These are phyloP conservation scores for Centropus unirufus DNA, from an alignment of 2,113 vertebrate genomes.

Conservation along the genomic window DNA sequence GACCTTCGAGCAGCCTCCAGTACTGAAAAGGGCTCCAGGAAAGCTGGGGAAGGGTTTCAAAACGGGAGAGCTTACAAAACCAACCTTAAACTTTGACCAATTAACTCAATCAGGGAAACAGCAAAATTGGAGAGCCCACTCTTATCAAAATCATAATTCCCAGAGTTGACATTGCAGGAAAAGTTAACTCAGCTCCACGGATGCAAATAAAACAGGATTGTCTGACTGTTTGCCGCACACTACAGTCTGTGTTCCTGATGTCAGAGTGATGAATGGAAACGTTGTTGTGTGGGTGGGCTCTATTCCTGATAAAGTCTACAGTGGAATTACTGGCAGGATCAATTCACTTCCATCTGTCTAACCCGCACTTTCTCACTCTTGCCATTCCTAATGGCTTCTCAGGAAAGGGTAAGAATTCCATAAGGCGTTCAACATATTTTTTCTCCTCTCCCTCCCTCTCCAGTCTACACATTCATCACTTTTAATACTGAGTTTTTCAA, in stretches of 20 bases:
- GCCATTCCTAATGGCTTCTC: neutral
- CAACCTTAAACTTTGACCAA: neutral
- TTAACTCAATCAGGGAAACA: neutral
- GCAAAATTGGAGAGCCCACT: neutral
- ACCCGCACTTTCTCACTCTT: neutral
- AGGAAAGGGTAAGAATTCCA: neutral
- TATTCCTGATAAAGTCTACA: conserved; percentile 23
- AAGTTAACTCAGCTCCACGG: neutral
- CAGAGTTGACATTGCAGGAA: neutral
- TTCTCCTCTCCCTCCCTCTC: neutral
- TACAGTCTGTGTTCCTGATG: conserved; percentile 2
- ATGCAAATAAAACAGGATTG: neutral
- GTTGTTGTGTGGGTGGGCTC: conserved; percentile 19
- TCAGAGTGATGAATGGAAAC: conserved; percentile 58
- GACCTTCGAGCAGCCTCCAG: too few relatives aligned
- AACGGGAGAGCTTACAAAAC: neutral
- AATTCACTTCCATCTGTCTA: conserved; percentile 42
- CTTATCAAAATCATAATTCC: neutral
- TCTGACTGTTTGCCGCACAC: neutral
- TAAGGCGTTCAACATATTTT: neutral
- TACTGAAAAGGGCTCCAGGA: too few relatives aligned
- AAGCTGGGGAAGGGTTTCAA: neutral
- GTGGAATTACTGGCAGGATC: conserved; percentile 33
- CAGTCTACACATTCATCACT: neutral
- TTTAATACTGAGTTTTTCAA: neutral